phyloP scores from a whole-genome alignment of 2,797 vertebrate species.

The Meriones psammophilus region DNA sequence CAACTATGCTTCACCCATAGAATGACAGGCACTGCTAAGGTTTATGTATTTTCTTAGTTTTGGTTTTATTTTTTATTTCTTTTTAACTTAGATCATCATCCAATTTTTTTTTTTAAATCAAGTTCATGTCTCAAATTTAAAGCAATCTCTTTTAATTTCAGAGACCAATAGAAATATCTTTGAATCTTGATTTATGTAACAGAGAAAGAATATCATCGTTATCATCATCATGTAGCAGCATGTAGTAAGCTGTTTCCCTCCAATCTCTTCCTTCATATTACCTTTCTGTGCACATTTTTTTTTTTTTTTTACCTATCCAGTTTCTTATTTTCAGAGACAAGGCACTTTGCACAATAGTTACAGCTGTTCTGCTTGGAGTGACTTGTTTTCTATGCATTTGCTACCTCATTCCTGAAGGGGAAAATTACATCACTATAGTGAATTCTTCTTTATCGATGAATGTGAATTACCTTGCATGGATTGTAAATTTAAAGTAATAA shows the following conservation, averaged over 20 bases:
- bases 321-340: not conserved
- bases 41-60: constrained; percentile 58
- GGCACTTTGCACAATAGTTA: not conserved
- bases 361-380: not conserved
- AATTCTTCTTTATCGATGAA: constrained; percentile 3
- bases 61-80: not conserved
- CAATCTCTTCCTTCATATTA: not conserved
- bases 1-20: constrained; percentile 42
- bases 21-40: constrained; percentile 45
- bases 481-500: constrained; percentile 44
- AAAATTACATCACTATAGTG: not conserved
- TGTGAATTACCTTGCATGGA: constrained; percentile 46
- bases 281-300: not conserved
- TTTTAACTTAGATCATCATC: constrained; percentile 24
- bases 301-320: not conserved
- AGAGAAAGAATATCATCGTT: not conserved
- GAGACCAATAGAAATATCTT: not conserved
- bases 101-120: not conserved
- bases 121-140: not conserved
- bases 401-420: not conserved
- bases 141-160: not conserved
- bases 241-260: not conserved
- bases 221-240: not conserved
- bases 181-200: not conserved
- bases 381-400: not conserved